Evolutionary conservation across 2,113 vertebrate genomes (phyloP).

Genomic region (Hystrix brachyura): DNA sequence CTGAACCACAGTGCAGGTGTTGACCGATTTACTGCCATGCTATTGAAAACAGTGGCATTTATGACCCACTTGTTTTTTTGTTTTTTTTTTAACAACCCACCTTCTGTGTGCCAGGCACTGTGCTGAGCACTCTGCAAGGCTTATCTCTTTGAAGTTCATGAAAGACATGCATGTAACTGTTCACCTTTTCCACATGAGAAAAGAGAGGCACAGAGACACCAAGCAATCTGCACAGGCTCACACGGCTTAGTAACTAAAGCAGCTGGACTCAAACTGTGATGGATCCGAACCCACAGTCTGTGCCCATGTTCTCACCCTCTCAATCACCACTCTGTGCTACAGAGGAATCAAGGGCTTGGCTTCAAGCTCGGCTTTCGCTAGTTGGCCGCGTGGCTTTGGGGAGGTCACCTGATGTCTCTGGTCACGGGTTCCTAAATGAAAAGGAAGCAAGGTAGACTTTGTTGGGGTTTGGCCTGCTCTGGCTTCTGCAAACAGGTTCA

Average conservation of each 20-base stretch:
- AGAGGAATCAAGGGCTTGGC: not conserved
- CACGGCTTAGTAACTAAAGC: not conserved
- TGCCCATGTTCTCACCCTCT: not conserved
- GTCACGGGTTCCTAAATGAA: not conserved
- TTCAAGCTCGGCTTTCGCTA: not conserved
- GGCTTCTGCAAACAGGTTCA: not conserved
- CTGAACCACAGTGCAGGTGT: accelerated
- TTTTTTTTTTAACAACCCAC: too few species aligned
- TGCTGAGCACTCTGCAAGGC: not conserved
- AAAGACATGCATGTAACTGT: not conserved
- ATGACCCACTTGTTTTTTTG: too few species aligned
- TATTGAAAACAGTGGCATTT: not conserved
- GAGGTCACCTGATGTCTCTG: not conserved
- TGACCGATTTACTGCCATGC: not conserved
- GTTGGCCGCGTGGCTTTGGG: not conserved
- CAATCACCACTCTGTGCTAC: accelerated
- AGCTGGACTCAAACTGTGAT: not conserved
- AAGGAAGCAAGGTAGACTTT: too few species aligned
- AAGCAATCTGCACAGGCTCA: not conserved
- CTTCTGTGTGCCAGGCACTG: not conserved
- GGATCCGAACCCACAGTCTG: not conserved
- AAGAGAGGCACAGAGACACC: not conserved
- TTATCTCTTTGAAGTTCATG: not conserved
- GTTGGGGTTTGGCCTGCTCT: not conserved
- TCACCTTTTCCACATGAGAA: not conserved